Conservation (phyloP, 2,797 vertebrate species). For the Pangasius djambal region DNA sequence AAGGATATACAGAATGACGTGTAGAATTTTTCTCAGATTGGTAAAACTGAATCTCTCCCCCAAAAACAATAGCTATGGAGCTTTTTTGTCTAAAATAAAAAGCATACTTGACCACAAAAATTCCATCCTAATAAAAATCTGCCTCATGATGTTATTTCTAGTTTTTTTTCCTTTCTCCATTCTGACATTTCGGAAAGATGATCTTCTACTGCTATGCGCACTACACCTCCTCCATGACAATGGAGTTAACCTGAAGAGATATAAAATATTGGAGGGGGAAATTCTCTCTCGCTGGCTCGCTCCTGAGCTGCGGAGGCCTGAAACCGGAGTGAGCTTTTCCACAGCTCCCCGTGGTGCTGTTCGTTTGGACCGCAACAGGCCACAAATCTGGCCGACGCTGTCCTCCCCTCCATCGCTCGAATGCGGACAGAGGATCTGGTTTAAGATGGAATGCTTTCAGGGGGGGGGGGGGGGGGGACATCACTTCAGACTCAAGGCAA, state of each 20-base stretch:
- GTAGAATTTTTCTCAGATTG: not conserved
- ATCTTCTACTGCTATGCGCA: slow-evolving; percentile 26
- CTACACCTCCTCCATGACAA: slow-evolving; percentile 65
- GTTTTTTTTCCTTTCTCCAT: not conserved
- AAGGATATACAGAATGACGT: not conserved
- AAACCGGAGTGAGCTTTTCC: slow-evolving; percentile 73
- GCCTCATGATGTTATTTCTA: not conserved
- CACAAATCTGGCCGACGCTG: slow-evolving; percentile 70
- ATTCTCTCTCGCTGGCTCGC: slow-evolving; percentile 61
- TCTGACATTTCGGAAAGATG: slow-evolving; percentile 26
- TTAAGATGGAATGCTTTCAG: slow-evolving; percentile 70
- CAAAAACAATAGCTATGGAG: not conserved
- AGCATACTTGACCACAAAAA: not conserved
- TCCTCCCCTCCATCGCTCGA: slow-evolving; percentile 59
- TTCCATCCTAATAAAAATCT: slow-evolving; percentile 6
- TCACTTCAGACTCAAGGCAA: slow-evolving; percentile 65
- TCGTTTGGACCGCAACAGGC: slow-evolving; percentile 74
- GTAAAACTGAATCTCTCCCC: not conserved
- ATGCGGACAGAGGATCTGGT: slow-evolving; percentile 66
- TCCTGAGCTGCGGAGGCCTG: slow-evolving; percentile 68
- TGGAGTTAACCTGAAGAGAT: slow-evolving; percentile 60
- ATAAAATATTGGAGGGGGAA: slow-evolving; percentile 70
- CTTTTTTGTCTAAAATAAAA: not conserved
- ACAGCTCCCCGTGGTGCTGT: slow-evolving; percentile 75
- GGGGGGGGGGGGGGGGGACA: not conserved